Percentiles rank a stretch among this genome's conserved stretches.
Conservation (phyloP, 2,797 vertebrate species). For the Miichthys miiuy region DNA sequence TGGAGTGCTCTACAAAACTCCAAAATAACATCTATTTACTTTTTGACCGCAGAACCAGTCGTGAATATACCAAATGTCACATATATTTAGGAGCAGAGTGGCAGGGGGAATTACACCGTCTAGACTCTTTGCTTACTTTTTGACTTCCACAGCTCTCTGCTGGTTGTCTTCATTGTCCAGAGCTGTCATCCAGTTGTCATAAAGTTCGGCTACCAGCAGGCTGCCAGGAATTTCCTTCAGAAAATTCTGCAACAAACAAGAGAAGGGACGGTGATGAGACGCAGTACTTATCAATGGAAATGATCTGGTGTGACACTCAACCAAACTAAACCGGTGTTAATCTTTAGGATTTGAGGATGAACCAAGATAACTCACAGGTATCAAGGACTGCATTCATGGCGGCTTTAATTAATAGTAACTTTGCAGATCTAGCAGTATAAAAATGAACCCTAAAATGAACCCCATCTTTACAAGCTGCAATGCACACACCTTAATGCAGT, state of each 20-base stretch:
- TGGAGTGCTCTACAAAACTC: no score
- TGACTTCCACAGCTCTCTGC: conserved; percentile 86
- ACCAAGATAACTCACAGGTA: background rate
- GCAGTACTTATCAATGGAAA: background rate
- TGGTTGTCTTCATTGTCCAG: conserved; percentile 81
- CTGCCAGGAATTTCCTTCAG: conserved; percentile 93
- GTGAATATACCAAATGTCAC: conserved; percentile 19
- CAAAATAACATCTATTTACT: conserved; percentile 51
- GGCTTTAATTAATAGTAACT: background rate
- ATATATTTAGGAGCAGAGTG: background rate
- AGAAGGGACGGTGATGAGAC: conserved; percentile 11
- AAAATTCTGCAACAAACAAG: conserved; percentile 87
- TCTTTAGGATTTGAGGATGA: background rate
- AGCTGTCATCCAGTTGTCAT: conserved; percentile 89
- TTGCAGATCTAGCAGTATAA: background rate
- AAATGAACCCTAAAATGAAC: no score
- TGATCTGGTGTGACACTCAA: background rate
- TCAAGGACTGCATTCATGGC: background rate
- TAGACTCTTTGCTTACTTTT: conserved; percentile 80
- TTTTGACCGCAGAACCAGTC: conserved; percentile 11
- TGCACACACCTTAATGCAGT: no score
- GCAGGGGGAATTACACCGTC: background rate
- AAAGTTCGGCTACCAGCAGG: conserved; percentile 89
- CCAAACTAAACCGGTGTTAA: no score
- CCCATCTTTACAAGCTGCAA: no score